Evolutionary conservation across 2,888 invertebrate genomes (phyloP).

Genomic region (Toxonevra muliebris): DNA sequence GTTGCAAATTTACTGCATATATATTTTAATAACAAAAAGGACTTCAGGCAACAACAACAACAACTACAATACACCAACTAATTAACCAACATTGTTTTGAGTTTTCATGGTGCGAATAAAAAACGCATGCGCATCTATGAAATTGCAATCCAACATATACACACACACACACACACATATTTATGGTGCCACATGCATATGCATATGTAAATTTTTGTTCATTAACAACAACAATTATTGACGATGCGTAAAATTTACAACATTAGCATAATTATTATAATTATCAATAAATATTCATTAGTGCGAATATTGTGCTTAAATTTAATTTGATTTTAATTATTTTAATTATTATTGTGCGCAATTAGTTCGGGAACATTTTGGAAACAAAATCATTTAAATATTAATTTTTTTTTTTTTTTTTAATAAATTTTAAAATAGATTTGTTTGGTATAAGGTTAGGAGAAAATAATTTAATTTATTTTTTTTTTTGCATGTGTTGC

Average conservation of each 20-base stretch:
- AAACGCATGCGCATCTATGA: too few relatives aligned
- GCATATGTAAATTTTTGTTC: neutral
- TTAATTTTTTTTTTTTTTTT: too few relatives aligned
- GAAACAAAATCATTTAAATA: neutral
- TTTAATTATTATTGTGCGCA: neutral
- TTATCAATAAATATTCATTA: conserved; percentile 4
- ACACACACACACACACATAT: neutral
- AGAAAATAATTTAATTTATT: too few relatives aligned
- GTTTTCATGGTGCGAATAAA: neutral
- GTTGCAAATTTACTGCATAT: too few relatives aligned
- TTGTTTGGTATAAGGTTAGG: too few relatives aligned
- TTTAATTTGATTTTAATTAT: conserved; percentile 3
- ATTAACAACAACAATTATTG: neutral
- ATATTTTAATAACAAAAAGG: neutral
- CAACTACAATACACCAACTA: neutral
- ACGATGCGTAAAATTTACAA: conserved; percentile 10
- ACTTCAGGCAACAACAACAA: neutral
- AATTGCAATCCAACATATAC: neutral
- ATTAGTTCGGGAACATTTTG: conserved; percentile 10
- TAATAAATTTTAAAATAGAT: too few relatives aligned
- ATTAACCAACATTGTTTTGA: neutral
- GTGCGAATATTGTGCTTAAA: neutral
- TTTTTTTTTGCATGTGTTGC: neutral
- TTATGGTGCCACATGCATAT: neutral
- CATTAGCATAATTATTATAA: conserved; percentile 6